phyloP scores from a whole-genome alignment of 2,113 vertebrate species.

The Corvus hawaiiensis region DNA sequence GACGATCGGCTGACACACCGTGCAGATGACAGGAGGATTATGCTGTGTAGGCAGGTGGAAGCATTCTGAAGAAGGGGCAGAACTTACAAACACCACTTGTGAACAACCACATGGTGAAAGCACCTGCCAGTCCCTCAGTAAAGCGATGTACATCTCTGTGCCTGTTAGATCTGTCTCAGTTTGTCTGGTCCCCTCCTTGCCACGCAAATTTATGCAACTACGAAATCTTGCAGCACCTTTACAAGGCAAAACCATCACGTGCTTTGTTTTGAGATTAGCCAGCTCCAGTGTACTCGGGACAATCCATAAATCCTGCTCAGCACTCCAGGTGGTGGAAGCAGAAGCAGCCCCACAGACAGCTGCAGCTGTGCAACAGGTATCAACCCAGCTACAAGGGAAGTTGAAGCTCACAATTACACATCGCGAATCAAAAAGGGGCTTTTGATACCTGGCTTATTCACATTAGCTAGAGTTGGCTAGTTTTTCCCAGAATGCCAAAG shows the following conservation, averaged over 20 bases:
- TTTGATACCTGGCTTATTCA: not conserved
- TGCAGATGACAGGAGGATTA: not conserved
- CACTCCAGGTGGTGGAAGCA: not conserved
- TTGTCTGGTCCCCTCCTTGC: not conserved
- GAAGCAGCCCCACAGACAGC: not conserved
- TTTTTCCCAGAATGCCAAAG: not conserved
- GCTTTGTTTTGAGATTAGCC: not conserved
- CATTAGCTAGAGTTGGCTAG: rapidly evolving
- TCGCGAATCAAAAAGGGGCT: rapidly evolving
- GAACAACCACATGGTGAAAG: not conserved
- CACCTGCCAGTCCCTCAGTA: not conserved
- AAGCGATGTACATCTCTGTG: not conserved
- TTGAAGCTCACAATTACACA: not conserved
- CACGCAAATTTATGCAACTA: not conserved
- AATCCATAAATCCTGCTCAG: not conserved
- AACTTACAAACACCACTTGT: not conserved
- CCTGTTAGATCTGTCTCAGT: not conserved
- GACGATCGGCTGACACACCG: not conserved
- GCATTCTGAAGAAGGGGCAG: not conserved
- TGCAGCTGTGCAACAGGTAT: not conserved
- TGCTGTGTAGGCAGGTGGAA: not conserved
- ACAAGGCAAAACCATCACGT: not conserved
- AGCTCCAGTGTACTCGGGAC: not conserved
- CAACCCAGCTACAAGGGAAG: rapidly evolving
- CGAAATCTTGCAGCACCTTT: not conserved